Evolutionary conservation across 1,140 invertebrate genomes (phyloP).

Genomic region (Magallana gigas): DNA sequence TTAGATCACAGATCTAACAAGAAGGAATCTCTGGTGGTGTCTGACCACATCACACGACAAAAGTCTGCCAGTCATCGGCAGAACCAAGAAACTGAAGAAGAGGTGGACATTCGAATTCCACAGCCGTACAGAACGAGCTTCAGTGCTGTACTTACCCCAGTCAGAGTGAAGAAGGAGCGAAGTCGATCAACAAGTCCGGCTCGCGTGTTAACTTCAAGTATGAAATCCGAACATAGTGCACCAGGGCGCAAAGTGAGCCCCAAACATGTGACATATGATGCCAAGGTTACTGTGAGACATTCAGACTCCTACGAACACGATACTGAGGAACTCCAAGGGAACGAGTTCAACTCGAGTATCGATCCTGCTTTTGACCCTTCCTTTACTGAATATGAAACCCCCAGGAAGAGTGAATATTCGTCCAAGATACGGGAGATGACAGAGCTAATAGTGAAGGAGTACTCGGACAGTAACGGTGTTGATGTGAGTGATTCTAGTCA

Average conservation of each 20-base stretch:
- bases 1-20: conserved; percentile 63
- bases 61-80: conserved; percentile 57
- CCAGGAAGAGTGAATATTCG: conserved; percentile 61
- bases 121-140: conserved; percentile 73
- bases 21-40: conserved; percentile 41
- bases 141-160: conserved; percentile 65
- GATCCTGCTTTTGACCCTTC: conserved; percentile 44
- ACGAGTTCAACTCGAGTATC: conserved; percentile 15
- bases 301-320: conserved; percentile 68
- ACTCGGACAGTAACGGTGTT: conserved; percentile 42
- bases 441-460: conserved; percentile 64
- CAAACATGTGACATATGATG: conserved; percentile 70
- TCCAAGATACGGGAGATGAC: conserved; percentile 64
- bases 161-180: conserved; percentile 57
- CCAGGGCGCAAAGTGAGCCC: conserved; percentile 58
- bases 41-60: conserved; percentile 64
- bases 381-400: conserved; percentile 14
- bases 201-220: conserved; percentile 53
- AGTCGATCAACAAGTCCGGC: conserved; percentile 65
- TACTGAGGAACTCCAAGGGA: conserved; percentile 60
- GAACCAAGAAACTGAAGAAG: conserved; percentile 51
- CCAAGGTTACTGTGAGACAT: conserved; percentile 67
- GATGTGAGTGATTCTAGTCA: conserved; percentile 35
- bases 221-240: conserved; percentile 55
- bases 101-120: conserved; percentile 64